Percentiles rank a stretch among this genome's conserved stretches.
Conservation (phyloP, 2,797 vertebrate species). For the Crenuchus spilurus region DNA sequence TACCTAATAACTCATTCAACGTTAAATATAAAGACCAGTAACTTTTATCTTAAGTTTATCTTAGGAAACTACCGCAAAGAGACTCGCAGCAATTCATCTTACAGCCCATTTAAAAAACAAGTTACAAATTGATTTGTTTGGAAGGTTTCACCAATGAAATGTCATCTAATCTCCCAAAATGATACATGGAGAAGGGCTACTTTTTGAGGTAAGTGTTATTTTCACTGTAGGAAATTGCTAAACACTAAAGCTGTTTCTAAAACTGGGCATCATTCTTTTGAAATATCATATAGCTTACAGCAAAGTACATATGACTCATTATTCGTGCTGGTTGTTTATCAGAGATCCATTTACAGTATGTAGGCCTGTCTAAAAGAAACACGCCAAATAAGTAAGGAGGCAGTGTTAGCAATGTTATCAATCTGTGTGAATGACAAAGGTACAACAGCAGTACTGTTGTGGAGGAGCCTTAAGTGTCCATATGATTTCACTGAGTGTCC, state of each 20-base stretch:
- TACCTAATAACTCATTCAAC: no score
- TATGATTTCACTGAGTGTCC: slow-evolving; percentile 6
- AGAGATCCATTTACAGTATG: slow-evolving; percentile 20
- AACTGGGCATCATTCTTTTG: not conserved
- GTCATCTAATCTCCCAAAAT: not conserved
- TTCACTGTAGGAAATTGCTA: not conserved
- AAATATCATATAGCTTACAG: slow-evolving; percentile 12
- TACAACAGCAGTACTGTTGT: slow-evolving; percentile 19
- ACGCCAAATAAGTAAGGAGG: slow-evolving; percentile 21
- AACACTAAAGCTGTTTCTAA: not conserved
- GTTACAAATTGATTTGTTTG: slow-evolving; percentile 1
- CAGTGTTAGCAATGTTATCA: slow-evolving; percentile 4
- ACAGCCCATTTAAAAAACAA: not conserved
- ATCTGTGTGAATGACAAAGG: not conserved
- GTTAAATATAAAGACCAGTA: no score
- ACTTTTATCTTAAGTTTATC: no score
- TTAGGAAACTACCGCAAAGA: no score
- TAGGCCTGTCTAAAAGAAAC: slow-evolving; percentile 16
- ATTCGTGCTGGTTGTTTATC: slow-evolving; percentile 13
- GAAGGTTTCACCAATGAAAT: not conserved
- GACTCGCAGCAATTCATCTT: not conserved
- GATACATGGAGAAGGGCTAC: not conserved
- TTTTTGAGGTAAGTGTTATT: not conserved
- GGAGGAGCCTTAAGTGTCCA: slow-evolving; percentile 1
- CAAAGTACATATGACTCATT: slow-evolving; percentile 33